Evolutionary conservation across 2,888 invertebrate species (phyloP).

Genomic region (Agrotis segetum): DNA sequence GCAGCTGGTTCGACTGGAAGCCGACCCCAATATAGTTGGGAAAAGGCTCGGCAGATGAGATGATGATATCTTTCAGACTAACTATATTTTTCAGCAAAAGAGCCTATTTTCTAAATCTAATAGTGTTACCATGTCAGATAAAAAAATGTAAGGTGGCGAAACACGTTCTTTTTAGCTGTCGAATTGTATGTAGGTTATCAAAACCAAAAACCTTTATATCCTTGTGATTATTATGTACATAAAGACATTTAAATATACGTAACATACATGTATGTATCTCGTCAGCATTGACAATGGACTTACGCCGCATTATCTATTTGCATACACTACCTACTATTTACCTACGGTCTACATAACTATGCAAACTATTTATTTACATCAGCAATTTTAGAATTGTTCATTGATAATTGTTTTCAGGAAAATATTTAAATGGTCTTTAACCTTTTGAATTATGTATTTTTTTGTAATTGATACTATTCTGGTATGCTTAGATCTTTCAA

Average conservation of each 20-base stretch:
- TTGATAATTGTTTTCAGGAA: conserved; percentile 21
- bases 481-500: too few relatives aligned
- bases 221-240: conserved; percentile 32
- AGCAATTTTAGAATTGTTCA: conserved; percentile 37
- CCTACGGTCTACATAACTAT: conserved; percentile 26
- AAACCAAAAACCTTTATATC: conserved; percentile 20
- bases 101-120: too few relatives aligned
- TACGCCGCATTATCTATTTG: conserved; percentile 43
- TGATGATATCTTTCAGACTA: too few relatives aligned
- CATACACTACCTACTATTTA: conserved; percentile 38
- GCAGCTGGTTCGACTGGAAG: too few relatives aligned
- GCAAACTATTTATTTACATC: conserved; percentile 19
- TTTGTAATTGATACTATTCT: too few relatives aligned
- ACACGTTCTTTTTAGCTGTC: background rate
- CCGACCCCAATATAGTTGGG: too few relatives aligned
- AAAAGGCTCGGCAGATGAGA: too few relatives aligned
- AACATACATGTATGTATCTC: conserved; percentile 6
- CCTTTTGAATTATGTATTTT: conserved; percentile 8
- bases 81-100: too few relatives aligned
- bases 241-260: background rate
- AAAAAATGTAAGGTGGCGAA: too few relatives aligned
- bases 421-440: conserved; percentile 6
- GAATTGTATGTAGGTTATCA: background rate
- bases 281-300: conserved; percentile 67
- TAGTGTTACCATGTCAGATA: too few relatives aligned